Conservation (phyloP, 2,113 vertebrate species). For the Mustela lutreola region DNA sequence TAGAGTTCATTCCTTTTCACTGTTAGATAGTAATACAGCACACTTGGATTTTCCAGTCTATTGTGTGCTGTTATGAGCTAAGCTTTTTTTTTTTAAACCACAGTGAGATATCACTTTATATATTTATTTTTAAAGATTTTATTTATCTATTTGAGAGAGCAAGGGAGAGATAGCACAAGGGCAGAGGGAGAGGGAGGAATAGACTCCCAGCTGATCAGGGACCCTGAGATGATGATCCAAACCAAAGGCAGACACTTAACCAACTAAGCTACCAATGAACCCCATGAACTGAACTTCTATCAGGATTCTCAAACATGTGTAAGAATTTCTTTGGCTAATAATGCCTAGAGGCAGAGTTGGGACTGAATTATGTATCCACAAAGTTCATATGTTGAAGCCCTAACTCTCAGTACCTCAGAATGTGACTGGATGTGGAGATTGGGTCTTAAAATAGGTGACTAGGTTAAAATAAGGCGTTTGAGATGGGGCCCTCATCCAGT, state of each 20-base stretch:
- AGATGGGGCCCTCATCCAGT: background rate
- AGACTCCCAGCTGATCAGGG: no score
- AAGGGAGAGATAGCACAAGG: no score
- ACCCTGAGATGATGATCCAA: no score
- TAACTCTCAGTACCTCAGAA: background rate
- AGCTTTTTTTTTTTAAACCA: no score
- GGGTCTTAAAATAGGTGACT: background rate
- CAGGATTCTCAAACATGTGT: background rate
- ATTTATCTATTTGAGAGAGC: no score
- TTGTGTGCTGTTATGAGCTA: background rate
- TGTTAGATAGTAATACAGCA: no score
- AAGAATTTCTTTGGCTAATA: background rate
- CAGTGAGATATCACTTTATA: no score
- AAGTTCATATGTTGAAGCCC: background rate
- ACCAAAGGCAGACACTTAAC: no score
- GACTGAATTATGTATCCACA: background rate
- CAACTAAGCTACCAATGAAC: no score
- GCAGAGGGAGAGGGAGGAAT: no score
- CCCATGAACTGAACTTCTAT: background rate
- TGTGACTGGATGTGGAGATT: background rate
- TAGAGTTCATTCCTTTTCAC: background rate
- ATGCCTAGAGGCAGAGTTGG: background rate
- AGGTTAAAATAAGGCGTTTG: background rate
- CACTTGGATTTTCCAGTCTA: background rate
- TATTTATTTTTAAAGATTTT: no score